Percentiles rank a stretch among this genome's conserved stretches.
phyloP scores from a whole-genome alignment of 2,113 vertebrate species.

The Macrotus californicus region DNA sequence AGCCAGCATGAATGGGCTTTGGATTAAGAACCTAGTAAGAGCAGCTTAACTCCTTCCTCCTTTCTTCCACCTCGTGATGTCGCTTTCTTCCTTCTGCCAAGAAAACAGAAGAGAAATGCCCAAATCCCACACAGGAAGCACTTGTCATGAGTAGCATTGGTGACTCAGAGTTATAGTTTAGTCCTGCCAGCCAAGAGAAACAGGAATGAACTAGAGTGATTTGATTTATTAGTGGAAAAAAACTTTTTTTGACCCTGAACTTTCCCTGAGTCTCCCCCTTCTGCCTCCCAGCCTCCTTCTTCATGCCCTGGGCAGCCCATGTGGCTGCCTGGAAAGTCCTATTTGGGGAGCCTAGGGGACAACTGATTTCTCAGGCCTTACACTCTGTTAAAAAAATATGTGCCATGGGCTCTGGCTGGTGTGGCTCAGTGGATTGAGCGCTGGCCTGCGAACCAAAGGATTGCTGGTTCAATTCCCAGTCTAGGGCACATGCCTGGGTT shows the following conservation, averaged over 20 bases:
- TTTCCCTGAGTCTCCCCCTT: neutral
- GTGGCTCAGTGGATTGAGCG: no score
- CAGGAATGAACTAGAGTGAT: conserved; percentile 66
- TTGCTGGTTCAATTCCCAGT: no score
- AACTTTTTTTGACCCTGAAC: conserved; percentile 60
- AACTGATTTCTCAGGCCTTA: neutral
- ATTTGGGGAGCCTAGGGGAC: neutral
- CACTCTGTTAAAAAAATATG: neutral
- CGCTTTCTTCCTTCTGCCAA: conserved; percentile 66
- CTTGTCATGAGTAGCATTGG: conserved; percentile 52
- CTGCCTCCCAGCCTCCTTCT: conserved; percentile 29
- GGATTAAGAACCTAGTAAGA: conserved; percentile 72
- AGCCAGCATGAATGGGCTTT: conserved; percentile 60
- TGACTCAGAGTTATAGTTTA: conserved; percentile 73
- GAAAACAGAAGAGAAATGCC: conserved; percentile 70
- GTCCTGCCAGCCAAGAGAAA: conserved; percentile 72
- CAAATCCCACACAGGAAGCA: conserved; percentile 71
- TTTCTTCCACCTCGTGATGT: conserved; percentile 46
- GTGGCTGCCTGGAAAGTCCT: conserved; percentile 42
- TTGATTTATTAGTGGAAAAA: conserved; percentile 73
- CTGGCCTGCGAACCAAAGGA: no score
- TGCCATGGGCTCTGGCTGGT: neutral
- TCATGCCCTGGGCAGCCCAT: neutral
- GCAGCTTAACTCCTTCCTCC: conserved; percentile 76
- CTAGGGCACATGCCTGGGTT: no score